Evolutionary conservation across 2,888 invertebrate species (phyloP).

Genomic region (Willowsia nigromaculata): DNA sequence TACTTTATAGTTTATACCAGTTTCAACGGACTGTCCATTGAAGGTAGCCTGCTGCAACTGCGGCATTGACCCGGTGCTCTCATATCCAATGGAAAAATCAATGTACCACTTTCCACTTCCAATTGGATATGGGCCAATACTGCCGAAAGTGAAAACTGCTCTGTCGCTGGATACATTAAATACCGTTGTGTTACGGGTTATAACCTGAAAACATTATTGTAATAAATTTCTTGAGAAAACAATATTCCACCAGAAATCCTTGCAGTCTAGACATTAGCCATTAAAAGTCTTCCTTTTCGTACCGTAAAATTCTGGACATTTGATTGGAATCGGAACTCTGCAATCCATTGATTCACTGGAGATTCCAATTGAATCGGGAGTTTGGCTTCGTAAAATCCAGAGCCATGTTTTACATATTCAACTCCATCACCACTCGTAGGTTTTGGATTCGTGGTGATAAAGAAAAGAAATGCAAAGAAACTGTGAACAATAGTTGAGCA

Average conservation of each 20-base stretch:
- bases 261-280: no score
- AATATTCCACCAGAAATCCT: no score
- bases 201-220: neutral
- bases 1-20: constrained; percentile 50
- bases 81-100: constrained; percentile 48
- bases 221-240: neutral
- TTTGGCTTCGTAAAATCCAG: constrained; percentile 36
- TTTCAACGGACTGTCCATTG: constrained; percentile 58
- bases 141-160: neutral
- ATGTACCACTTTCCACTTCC: constrained; percentile 22
- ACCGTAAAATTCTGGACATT: constrained; percentile 33
- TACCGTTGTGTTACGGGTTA: neutral
- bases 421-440: neutral
- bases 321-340: constrained; percentile 36
- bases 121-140: constrained; percentile 4
- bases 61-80: constrained; percentile 10
- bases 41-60: constrained; percentile 55
- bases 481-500: neutral
- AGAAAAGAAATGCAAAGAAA: neutral
- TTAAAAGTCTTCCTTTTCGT: no score
- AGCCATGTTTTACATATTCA: constrained; percentile 42
- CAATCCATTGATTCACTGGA: constrained; percentile 37
- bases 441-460: neutral
- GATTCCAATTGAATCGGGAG: neutral
- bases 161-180: neutral